Evolutionary conservation across 2,113 vertebrate genomes (phyloP), one percentile per base, ranked within the genome.

Genomic region (Typhlomys cinereus): DNA sequence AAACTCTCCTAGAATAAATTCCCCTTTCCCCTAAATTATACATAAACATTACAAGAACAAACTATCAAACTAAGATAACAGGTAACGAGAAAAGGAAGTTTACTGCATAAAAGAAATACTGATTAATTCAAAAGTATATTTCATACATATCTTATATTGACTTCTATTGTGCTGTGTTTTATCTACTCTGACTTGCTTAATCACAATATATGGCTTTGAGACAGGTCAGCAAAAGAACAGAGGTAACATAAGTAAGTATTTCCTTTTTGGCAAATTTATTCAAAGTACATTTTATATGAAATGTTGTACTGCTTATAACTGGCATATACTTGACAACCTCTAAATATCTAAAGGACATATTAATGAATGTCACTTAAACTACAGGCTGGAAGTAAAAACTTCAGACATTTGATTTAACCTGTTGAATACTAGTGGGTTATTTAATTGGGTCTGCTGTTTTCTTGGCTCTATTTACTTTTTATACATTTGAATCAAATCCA

Each of bases 371-470:
- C 62, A 92, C 75, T 80, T 89, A 79, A 39, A 70, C 84, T 12
- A 75, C 39, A 10, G 20, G n/a, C 29, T 66, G 50, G 18, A 93
- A 76, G 69, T 82, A 36, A 46, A 73, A 52, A 48, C 85, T 67
- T 85, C 21, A 84, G 52, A 92, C 70, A 88, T 34, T 91, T 83
- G 27, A 89, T 39, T 93, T 93, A 95, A 85, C 36, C 52, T 34
- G n/a, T 11, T 92, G 66, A 84, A 44, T n/a, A 31, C 39, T 74
- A n/a, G 41, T 64, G 50, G 67, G 41, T 91, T 91, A 89, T 46
- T 89, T 91, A 88, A 52, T 61, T 78, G 27, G 48, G 57, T 54
- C 21, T 73, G n/a, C 52, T 85, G 67, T 7, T 54, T 95, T 85
- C 64, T 39, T 66, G 52, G 13, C 52, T 95, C 86, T 84, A 91